Evolutionary conservation across 2,113 vertebrate genomes (phyloP).

Genomic region (Genyomyrus donnyi): DNA sequence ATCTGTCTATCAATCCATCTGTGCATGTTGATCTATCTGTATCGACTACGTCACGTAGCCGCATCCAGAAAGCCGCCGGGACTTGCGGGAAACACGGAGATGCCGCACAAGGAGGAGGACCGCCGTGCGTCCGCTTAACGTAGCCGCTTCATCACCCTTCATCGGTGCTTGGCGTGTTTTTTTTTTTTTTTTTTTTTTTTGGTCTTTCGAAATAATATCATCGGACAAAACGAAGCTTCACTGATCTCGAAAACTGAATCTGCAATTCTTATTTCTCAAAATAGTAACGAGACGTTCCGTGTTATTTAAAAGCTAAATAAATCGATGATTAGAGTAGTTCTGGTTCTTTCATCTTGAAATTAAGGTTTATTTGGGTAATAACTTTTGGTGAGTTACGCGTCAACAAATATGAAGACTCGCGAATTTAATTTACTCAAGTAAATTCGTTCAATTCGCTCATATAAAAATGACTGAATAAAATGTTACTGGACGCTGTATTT

Average conservation of each 20-base stretch:
- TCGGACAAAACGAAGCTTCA: not conserved
- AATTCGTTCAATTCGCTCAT: not conserved
- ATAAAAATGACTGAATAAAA: not conserved
- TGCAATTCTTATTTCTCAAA: not conserved
- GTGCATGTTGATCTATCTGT: constrained; percentile 40
- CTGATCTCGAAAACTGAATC: not conserved
- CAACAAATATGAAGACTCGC: not conserved
- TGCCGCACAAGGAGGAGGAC: constrained; percentile 38
- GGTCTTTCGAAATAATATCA: not conserved
- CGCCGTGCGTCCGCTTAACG: constrained; percentile 1
- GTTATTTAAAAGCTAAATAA: not conserved
- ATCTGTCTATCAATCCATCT: constrained; percentile 61
- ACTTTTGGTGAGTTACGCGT: not conserved
- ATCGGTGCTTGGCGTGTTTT: not conserved
- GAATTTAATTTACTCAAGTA: not conserved
- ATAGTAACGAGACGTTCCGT: not conserved
- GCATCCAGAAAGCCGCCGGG: constrained; percentile 53
- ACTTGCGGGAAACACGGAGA: constrained; percentile 33
- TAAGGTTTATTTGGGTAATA: not conserved
- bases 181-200: not conserved
- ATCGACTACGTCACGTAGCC: constrained; percentile 58
- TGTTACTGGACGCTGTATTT: not conserved
- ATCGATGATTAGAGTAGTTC: not conserved
- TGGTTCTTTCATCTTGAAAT: not conserved
- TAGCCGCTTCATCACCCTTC: not conserved